Percentiles rank a stretch among this genome's conserved stretches.
phyloP scores from a whole-genome alignment of 2,888 invertebrate species.

The Aphidoletes aphidimyza region DNA sequence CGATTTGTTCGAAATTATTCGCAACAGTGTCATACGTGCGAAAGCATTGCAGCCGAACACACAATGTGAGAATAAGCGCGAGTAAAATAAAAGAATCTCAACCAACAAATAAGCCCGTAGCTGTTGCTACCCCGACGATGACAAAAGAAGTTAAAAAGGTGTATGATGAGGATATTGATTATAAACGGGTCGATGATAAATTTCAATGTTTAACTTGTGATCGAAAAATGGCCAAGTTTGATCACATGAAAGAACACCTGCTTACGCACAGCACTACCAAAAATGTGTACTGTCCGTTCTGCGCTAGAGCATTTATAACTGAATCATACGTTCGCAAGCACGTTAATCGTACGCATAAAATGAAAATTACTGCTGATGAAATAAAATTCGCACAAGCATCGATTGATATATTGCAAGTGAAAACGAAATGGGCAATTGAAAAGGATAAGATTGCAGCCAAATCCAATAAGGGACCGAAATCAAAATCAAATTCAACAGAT shows the following conservation, averaged over 20 bases:
- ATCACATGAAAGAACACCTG: conserved; percentile 33
- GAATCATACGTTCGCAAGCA: background rate
- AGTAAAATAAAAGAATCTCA: background rate
- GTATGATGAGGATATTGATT: background rate
- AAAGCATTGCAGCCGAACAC: background rate
- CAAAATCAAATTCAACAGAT: background rate
- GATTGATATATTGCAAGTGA: background rate
- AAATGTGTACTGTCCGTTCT: background rate
- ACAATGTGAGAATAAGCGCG: background rate
- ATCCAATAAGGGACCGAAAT: background rate
- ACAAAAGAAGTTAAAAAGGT: no score
- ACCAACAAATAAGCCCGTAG: background rate
- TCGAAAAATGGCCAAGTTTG: conserved; percentile 1
- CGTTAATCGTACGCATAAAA: background rate
- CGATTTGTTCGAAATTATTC: background rate
- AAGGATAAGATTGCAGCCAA: background rate
- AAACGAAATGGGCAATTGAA: background rate
- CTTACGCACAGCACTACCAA: background rate
- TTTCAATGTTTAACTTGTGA: conserved; percentile 3
- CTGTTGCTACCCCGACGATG: background rate
- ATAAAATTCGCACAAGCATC: background rate
- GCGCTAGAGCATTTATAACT: background rate
- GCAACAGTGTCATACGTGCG: background rate
- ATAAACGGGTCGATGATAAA: background rate
- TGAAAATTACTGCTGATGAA: background rate